Evolutionary conservation across 2,113 vertebrate species (phyloP).

Genomic region (Zapornia atra): DNA sequence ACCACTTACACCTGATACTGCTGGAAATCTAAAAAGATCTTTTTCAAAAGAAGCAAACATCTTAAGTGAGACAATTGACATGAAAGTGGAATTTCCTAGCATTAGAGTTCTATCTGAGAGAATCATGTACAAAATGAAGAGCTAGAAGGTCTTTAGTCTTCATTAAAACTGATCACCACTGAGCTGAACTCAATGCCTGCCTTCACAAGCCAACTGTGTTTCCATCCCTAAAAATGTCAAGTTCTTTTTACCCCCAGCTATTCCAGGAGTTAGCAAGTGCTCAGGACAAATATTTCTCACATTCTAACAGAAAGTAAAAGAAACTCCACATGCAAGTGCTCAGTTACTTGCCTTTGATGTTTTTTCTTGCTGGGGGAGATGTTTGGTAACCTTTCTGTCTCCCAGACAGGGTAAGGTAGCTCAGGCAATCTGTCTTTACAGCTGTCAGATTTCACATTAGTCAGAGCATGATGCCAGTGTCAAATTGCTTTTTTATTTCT

Average conservation of each 20-base stretch:
- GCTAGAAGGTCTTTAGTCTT: not conserved
- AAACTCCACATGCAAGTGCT: not conserved
- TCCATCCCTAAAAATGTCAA: not conserved
- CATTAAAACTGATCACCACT: conserved; percentile 27
- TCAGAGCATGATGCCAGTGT: not conserved
- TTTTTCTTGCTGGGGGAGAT: not conserved
- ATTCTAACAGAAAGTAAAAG: not conserved
- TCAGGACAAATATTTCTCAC: not conserved
- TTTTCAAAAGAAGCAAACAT: conserved; percentile 16
- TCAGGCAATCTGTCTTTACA: not conserved
- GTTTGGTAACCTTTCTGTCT: not conserved
- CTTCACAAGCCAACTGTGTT: not conserved
- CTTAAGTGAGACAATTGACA: not conserved
- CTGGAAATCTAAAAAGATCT: not conserved
- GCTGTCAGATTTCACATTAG: not conserved
- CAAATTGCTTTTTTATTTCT: not conserved
- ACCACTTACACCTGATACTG: not conserved
- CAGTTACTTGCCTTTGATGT: not conserved
- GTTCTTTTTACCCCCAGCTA: not conserved
- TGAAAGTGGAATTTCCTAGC: not conserved
- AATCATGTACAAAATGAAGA: not conserved
- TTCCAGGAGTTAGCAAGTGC: not conserved
- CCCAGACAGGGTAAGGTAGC: not conserved
- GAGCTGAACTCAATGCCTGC: conserved; percentile 6
- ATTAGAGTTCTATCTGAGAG: not conserved